Conservation (phyloP, 2,113 vertebrate species). For the Oenanthe melanoleuca region DNA sequence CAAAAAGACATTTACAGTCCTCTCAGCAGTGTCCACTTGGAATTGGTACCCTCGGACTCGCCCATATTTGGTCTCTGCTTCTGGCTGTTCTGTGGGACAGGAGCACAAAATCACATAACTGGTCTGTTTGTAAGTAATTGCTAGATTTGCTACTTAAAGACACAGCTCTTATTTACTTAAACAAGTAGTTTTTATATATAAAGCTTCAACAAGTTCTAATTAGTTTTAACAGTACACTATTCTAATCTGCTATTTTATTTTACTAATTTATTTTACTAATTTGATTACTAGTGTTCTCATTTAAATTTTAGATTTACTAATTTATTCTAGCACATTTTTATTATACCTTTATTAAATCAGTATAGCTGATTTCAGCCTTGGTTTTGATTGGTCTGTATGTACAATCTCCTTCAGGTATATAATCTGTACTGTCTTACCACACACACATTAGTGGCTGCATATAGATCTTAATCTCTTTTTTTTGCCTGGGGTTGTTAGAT, state of each 20-base stretch:
- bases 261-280: background rate
- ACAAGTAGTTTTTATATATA: background rate
- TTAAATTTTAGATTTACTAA: too few relatives aligned
- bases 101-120: background rate
- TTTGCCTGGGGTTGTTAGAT: background rate
- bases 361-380: background rate
- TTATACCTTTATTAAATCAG: background rate
- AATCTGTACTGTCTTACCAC: background rate
- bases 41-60: conserved; percentile 70
- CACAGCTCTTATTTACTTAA: background rate
- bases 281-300: background rate
- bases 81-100: conserved; percentile 56
- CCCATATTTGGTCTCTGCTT: conserved; percentile 76
- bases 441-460: background rate
- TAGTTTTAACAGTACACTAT: background rate
- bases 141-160: background rate
- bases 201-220: background rate
- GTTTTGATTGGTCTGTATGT: background rate
- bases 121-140: background rate
- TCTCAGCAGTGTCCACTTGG: conserved; percentile 71
- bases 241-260: background rate
- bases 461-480: background rate
- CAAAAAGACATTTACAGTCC: conserved; percentile 74
- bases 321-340: background rate
- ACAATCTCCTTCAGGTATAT: background rate